Evolutionary conservation across 2,797 vertebrate genomes (phyloP), one percentile per base, ranked within the genome.

Genomic region (Oceanodroma leucorhoa): DNA sequence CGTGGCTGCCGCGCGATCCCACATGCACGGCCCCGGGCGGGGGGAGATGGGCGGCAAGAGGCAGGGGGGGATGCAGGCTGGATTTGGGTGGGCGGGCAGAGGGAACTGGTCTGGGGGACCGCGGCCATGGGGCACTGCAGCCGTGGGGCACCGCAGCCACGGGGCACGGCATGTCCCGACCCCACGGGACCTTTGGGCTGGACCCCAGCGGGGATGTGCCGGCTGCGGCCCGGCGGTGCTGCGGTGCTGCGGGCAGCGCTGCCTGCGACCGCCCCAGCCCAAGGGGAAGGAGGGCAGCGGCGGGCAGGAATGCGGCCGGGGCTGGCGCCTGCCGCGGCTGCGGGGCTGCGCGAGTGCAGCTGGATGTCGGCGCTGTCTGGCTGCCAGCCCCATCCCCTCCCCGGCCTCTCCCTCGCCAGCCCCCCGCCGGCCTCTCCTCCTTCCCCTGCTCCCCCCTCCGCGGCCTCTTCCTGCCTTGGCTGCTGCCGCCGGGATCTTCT

Each of bases 381-480:
- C 94, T 92, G 93, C 89, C 94, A 90, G 89, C 94, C 87, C 62
- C 91, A 61, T 86, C 95, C 94, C 94, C 94, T 83, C 91, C 91
- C 93, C 41, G 86, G 79, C 94, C 95, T 94, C 94, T 90, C 95
- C 95, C 95, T 89, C 87, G n/a, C 69, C 90, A 85, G 91, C 95
- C 95, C 93, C 93, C 95, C 89, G 40, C 95, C 60, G 89, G 95
- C 95, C 94, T 94, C 94, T 90, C 76, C 93, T 87, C 91, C 72
- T 80, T 94, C 94, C 89, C 83, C 51, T 15, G 80, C 94, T 90
- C 86, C 93, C 92, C 95, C 91, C 91, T 95, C 89, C 27, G 36
- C 0, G 94, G 95, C 95, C 95, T 94, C 95, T 96, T 96, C 95
- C 95, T 96, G 95, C 94, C 83, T 96, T 40, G 83, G 91, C 60